phyloP scores from a whole-genome alignment of 2,113 vertebrate genomes.

The Athene cunicularia region DNA sequence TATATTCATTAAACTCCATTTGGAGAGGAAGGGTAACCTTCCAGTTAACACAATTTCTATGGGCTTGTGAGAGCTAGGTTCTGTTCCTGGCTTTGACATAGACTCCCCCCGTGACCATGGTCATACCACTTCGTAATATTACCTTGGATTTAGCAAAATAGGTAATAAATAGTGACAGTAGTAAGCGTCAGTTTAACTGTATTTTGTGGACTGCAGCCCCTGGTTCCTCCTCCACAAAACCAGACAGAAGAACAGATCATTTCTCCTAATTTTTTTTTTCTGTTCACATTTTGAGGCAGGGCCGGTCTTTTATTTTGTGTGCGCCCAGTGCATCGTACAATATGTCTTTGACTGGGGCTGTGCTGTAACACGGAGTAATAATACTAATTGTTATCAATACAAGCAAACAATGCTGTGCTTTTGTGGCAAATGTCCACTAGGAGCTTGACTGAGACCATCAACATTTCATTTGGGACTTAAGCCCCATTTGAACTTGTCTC shows the following conservation, averaged over 20 bases:
- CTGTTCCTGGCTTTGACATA: constrained; percentile 10
- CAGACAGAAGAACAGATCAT: neutral
- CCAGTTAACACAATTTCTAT: constrained; percentile 54
- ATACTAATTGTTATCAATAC: constrained; percentile 48
- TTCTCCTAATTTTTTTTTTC: neutral
- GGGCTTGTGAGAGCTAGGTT: neutral
- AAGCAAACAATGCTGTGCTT: constrained; percentile 42
- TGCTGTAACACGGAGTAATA: constrained; percentile 36
- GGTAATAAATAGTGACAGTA: neutral
- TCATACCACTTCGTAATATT: neutral
- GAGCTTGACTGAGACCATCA: constrained; percentile 62
- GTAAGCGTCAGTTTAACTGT: neutral
- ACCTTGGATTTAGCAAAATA: neutral
- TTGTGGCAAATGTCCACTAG: constrained; percentile 60
- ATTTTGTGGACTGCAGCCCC: neutral
- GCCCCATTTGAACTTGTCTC: constrained; percentile 61
- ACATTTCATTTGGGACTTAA: constrained; percentile 57
- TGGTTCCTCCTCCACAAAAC: neutral
- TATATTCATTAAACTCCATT: constrained; percentile 61
- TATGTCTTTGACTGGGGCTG: neutral
- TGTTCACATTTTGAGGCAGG: neutral
- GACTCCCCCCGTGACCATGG: neutral
- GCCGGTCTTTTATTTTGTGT: neutral
- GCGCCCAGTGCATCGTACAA: neutral
- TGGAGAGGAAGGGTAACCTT: constrained; percentile 59